Base-by-base conservation (phyloP, 23 tunicate genomes). In the Aplidium turbinatum region DNA sequence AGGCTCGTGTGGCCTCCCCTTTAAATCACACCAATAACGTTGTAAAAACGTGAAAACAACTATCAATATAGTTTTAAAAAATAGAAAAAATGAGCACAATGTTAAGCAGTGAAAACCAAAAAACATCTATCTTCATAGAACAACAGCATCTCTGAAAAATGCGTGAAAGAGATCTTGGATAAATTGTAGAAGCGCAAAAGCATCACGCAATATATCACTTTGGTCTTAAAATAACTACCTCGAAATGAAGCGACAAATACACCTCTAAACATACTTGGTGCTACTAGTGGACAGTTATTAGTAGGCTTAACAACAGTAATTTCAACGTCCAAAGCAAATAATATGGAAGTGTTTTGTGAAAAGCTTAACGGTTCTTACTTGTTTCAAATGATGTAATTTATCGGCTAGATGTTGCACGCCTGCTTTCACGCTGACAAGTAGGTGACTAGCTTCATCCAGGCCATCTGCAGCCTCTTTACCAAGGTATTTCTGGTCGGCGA, bases 371-470 rank as follows among this genome's bases (percentile, higher is more conserved):
- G 19, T 16, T 16, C 58, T 22, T 58, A 78, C 92, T 73, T 62
- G 60, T 51, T 85, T 85, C 5, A 85, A 50, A 38, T 85, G 92
- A 30, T 85, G 92, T 20, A 85, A 68, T 47, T 85, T 85, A 46
- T 85, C 92, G 29, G 92, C 92, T 48, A 85, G 84, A 57, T 85
- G 92, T 51, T 85, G 84, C 31, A 85, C 92, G 42, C 92, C 92
- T 0, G 92, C 92, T 61, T 85, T 85, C 18, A 85, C 92, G 27
- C 80, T 85, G 22, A 85, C 92, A n/a, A 85, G 79, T 1, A 85
- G 74, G 33, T 66, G 71, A 60, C 84, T 78, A 16, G 92, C 79
- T 47, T 75, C 57, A 52, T 85, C 92, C 47, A 85, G 48, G 36
- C 71, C 78, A 21, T 78, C 92, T 19, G 80, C 56, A 16, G 84